Evolutionary conservation across 2,797 vertebrate species (phyloP).

Genomic region (Onychomys leucogaster): DNA sequence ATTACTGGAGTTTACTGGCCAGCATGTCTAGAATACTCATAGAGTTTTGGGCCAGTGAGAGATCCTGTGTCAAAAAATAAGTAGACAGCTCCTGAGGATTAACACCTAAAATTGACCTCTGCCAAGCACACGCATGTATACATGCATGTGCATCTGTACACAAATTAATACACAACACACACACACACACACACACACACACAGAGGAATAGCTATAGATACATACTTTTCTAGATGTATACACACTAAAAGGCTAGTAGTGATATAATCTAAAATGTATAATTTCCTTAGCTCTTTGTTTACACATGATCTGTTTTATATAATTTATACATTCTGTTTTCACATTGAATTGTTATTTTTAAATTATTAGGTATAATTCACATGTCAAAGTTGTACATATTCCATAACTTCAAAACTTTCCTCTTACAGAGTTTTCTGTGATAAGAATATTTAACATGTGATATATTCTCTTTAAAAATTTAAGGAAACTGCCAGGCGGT

Average conservation of each 20-base stretch:
- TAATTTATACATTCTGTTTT: neutral
- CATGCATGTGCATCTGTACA: neutral
- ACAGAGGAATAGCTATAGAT: neutral
- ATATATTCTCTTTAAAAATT: neutral
- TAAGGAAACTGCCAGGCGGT: neutral
- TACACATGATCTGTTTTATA: conserved; percentile 21
- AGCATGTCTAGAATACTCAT: neutral
- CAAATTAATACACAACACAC: neutral
- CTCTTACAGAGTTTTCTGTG: neutral
- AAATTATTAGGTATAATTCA: neutral
- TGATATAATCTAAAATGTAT: neutral
- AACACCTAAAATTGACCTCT: neutral
- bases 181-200: neutral
- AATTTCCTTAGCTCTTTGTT: conserved; percentile 36
- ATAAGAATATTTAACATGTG: neutral
- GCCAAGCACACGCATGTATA: neutral
- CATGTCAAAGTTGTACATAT: neutral
- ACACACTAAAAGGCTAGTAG: neutral
- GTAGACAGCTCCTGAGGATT: neutral
- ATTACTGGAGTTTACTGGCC: neutral
- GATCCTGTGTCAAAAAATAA: neutral
- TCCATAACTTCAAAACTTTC: neutral
- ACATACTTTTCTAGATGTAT: neutral
- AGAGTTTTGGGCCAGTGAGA: neutral
- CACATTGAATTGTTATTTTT: neutral